Evolutionary conservation across 1,140 invertebrate species (phyloP).

Genomic region (Neomicropteryx cornuta): DNA sequence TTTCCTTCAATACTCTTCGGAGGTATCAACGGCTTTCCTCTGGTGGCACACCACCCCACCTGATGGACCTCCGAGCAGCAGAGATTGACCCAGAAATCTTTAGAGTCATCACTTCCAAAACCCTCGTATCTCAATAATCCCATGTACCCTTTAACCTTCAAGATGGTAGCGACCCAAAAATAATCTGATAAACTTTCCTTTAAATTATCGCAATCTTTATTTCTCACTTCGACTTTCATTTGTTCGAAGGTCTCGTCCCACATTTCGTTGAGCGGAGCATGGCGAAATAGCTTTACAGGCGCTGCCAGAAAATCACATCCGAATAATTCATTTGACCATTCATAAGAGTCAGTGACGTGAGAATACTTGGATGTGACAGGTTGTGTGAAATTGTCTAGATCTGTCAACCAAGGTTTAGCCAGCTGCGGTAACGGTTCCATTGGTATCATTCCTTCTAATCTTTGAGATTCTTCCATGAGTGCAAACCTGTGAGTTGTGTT

Average conservation of each 20-base stretch:
- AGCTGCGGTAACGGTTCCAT: conserved; percentile 35
- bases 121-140: conserved; percentile 90
- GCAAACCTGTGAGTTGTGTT: no score
- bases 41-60: conserved; percentile 93
- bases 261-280: conserved; percentile 82
- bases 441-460: conserved; percentile 35
- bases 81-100: conserved; percentile 94
- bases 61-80: conserved; percentile 89
- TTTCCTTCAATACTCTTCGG: conserved; percentile 85
- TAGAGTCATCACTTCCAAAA: conserved; percentile 73
- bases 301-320: conserved; percentile 72
- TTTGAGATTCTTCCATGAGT: conserved; percentile 35
- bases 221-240: conserved; percentile 93
- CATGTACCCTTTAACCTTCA: conserved; percentile 85
- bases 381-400: conserved; percentile 9
- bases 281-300: conserved; percentile 81
- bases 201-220: conserved; percentile 75
- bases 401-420: conserved; percentile 22
- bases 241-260: conserved; percentile 90
- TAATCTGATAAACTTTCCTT: conserved; percentile 63
- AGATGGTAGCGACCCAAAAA: conserved; percentile 91
- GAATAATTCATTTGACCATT: conserved; percentile 71
- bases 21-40: conserved; percentile 88
- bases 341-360: conserved; percentile 59
- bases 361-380: conserved; percentile 14